Evolutionary conservation across 2,113 vertebrate species (phyloP), one percentile per base, ranked within the genome.

Genomic region (Psittacus erithacus): DNA sequence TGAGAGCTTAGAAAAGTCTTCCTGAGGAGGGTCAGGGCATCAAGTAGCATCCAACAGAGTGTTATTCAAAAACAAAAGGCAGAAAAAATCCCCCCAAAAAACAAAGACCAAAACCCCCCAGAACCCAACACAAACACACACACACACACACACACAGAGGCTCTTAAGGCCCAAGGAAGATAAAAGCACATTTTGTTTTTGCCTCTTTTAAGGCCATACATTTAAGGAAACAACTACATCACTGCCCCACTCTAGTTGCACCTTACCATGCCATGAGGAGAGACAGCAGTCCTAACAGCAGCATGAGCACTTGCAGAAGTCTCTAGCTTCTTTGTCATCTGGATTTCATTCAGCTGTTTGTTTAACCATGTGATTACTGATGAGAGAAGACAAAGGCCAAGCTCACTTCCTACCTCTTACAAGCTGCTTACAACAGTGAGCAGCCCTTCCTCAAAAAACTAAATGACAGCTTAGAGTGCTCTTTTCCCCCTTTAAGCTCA

Each of bases 301-400:
- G 96, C 62, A 2, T 74, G 86, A 5, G 97, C 92, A 16, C 96
- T 96, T 27, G 98, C 62, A n/a, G 98, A 86, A 76, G 86, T 18
- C 24, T 98, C 98, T 11, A 95, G 96, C 86, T 98, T 98, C 89
- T 97, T 98, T 62, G 86, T 85, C 77, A 98, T 92, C 94, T 99
- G 99, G 91, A 98, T 98, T 84, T 99, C 99, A 97, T 99, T 99
- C 43, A 99, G 97, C 95, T 99, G 99, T 96, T 99, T 99, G 96
- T 99, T 99, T 41, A 99, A 95, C 99, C 99, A 99, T 0, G 96
- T 98, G 95, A 99, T 99, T 53, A 99, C 99, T 99, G 97, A 43
- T 60, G 78, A 87, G 53, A 90, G 31, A 38, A 82, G 83, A 57
- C 33, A 71, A 44, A 52, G 9, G 35, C 70, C 68, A 59, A 20